Base-by-base conservation (phyloP, 2,113 vertebrate genomes). In the Anarrhichthys ocellatus region DNA sequence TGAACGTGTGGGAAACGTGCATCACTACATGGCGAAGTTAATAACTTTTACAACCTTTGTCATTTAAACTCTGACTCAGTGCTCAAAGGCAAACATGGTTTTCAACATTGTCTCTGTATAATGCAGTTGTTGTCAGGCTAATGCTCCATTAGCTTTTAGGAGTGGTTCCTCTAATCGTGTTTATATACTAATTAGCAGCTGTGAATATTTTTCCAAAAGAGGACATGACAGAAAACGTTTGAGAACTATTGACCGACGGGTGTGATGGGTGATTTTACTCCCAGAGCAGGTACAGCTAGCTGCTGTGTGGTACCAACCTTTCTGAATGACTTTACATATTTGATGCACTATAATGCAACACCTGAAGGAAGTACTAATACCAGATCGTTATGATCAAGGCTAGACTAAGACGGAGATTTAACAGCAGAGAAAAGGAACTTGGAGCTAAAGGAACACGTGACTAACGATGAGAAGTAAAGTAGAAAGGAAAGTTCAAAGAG, bases 401-500 rank as follows among this genome's bases (percentile, higher is more conserved):
- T 7, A 48, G 38, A 73, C 18, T 17, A 27, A 69, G 27, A 38
- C 40, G 32, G 6, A 65, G 15, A 67, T 17, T 2, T 2, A 0
- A 20, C 27, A 5, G 5, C 22, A 34, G 38, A 52, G 32, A 63
- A n/a, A 11, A 14, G 34, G 38, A 56, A 24, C 29, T 14, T 29
- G 22, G 3, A 76, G 59, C 10, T 20, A 17, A 36, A 44, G 22
- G 62, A 64, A 52, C 24, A 56, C 52, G 29, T 72, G 32, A 63
- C 24, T 50, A n/a, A 48, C 15, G 59, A 72, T 36, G 20, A 66
- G 6, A 50, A 20, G 65, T 29, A 61, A 42, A 56, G 13, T 7
- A 38, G n/a, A n/a, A 17, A 63, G 15, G 9, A 24, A 77, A 70
- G 15, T 75, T 50, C 50, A 52, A 74, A 58, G 36, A 38, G 66